A percentile compares a stretch with the other conserved stretches of the same genome.
These are phyloP conservation scores for Telenomus remus DNA, from an alignment of 1,140 invertebrate genomes.

Conservation along the genomic window DNA sequence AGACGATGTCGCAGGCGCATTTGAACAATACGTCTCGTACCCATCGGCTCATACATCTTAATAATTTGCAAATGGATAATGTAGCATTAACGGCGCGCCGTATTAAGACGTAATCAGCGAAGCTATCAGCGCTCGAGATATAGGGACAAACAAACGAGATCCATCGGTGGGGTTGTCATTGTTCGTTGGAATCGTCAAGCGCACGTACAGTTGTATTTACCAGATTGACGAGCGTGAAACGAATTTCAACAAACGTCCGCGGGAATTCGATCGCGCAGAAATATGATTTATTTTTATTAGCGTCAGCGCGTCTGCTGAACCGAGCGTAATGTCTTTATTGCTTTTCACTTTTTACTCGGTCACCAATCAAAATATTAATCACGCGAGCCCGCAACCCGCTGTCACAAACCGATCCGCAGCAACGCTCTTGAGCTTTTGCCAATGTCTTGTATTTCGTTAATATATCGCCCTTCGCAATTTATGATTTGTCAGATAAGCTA, in stretches of 20 bases:
- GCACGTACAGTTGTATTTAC: conserved; percentile 18
- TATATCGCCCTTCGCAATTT: conserved; percentile 1
- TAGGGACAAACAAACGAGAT: conserved; percentile 5
- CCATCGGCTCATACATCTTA: conserved; percentile 27
- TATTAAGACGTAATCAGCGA: conserved; percentile 8
- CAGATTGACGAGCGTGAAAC: conserved; percentile 16
- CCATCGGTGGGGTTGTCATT: background rate
- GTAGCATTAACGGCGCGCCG: background rate
- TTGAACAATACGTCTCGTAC: conserved; percentile 23
- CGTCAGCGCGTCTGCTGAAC: background rate
- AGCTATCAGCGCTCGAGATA: background rate
- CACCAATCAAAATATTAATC: conserved; percentile 32
- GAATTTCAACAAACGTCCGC: conserved; percentile 8
- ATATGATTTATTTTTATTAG: conserved; percentile 23
- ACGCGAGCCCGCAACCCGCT: conserved; percentile 5
- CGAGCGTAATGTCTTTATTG: conserved; percentile 20
- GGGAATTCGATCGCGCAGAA: conserved; percentile 6
- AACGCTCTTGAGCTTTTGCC: conserved; percentile 7
- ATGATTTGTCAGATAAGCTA: conserved; percentile 1
- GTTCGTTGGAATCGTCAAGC: background rate
- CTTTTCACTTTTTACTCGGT: conserved; percentile 22
- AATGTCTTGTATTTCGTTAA: conserved; percentile 12
- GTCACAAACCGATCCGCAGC: background rate
- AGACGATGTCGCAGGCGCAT: conserved; percentile 21
- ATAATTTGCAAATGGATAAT: conserved; percentile 27